Base-by-base conservation (phyloP, 2,113 vertebrate genomes). In the Notarius quadriscutis region DNA sequence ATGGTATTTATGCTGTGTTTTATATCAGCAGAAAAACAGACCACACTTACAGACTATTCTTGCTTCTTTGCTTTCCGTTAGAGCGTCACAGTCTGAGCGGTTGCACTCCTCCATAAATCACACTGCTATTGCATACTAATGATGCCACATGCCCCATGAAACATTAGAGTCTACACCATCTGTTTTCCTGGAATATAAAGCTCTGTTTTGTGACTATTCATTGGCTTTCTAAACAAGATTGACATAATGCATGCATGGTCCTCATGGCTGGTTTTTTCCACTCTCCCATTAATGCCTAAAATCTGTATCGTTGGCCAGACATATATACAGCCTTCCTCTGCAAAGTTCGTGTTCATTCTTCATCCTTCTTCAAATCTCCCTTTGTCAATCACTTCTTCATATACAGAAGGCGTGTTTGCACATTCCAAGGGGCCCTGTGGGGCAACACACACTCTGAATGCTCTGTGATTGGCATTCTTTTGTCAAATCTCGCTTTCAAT, bases 91-190 rank as follows among this genome's bases (percentile, higher is more conserved):
- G 69, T 60, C 71, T 60, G 84, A 22, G 25, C 20, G 53, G 22
- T 41, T 85, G 69, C 71, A 85, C 30, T 34, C 55, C 27, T 75
- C 55, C 84, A 85, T 85, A 85, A 85, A 85, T 85, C 71, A 85
- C 69, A 48, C n/a, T 53, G 25, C 83, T 74, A 74, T 41, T 84
- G 55, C 83, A 85, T 75, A 75, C 84, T 85, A 75, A 85, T 85
- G 84, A 75, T 60, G 84, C 71, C 84, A 62, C 71, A 85, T 75
- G 84, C 75, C 69, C 84, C 84, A 41, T 25, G 55, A 74, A 75
- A 75, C 84, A 85, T 75, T 71, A 53, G 14, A 5, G 69, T 81
- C 55, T 72, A 51, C 62, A 86, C 75, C 85, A 57, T 80, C 62
- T 81, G 78, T 87, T 71, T 81, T 87, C 15, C 65, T 60, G 22